A percentile compares a stretch with the other conserved stretches of the same genome.
Evolutionary conservation across 2,888 invertebrate genomes (phyloP).

Genomic region (Eilema depressum): DNA sequence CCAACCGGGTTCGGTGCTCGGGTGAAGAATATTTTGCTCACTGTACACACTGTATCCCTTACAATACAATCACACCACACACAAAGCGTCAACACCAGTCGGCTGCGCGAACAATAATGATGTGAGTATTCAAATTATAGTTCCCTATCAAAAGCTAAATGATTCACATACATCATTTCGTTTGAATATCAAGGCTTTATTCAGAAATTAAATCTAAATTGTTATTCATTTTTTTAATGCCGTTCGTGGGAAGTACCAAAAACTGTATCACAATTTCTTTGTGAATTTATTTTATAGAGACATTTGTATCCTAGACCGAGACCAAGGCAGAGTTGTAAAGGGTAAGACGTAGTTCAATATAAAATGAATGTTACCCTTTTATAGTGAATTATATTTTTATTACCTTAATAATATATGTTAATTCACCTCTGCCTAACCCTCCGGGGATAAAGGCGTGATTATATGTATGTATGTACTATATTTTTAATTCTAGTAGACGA

Average conservation of each 20-base stretch:
- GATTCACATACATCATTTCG: conserved; percentile 6
- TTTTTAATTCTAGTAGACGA: too few relatives aligned
- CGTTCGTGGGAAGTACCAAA: not conserved
- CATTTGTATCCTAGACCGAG: too few relatives aligned
- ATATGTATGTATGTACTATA: too few relatives aligned
- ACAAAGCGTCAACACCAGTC: not conserved
- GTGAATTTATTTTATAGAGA: too few relatives aligned
- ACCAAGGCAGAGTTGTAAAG: not conserved
- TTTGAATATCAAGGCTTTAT: conserved; percentile 23
- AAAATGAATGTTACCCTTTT: too few relatives aligned
- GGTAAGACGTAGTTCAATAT: too few relatives aligned
- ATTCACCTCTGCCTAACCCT: too few relatives aligned
- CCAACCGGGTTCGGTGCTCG: not conserved
- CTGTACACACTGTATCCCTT: not conserved
- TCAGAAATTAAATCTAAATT: not conserved
- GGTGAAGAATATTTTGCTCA: not conserved
- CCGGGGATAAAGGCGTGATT: too few relatives aligned
- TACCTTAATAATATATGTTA: too few relatives aligned
- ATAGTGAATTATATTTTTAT: too few relatives aligned
- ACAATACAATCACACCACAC: not conserved
- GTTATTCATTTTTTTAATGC: not conserved
- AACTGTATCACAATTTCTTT: not conserved
- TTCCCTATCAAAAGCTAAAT: not conserved
- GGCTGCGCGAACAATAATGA: not conserved
- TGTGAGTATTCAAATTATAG: not conserved